These are phyloP conservation scores for Vipera ursinii DNA, from an alignment of 2,797 vertebrate species.

Conservation along the genomic window DNA sequence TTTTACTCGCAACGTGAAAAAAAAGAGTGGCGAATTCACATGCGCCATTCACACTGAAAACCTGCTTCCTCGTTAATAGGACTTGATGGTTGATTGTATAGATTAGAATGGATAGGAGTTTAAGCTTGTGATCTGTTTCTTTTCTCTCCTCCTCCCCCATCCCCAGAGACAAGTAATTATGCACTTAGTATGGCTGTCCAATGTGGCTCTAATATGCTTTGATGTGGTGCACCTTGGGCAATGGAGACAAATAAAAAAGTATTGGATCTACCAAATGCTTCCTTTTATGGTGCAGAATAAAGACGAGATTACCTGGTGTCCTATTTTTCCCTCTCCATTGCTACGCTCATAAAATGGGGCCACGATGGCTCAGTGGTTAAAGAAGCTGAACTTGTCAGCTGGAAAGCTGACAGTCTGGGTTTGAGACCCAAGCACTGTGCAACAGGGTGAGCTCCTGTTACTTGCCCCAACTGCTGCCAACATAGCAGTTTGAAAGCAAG, in stretches of 20 bases:
- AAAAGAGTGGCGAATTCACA: background rate
- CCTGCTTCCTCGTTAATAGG: rapidly evolving
- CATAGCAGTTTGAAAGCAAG: background rate
- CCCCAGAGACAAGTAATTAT: background rate
- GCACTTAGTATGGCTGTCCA: background rate
- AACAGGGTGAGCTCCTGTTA: background rate
- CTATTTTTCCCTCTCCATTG: background rate
- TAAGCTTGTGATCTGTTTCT: background rate
- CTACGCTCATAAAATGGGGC: background rate
- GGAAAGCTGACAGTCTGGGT: background rate
- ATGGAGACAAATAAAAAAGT: background rate
- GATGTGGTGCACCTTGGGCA: background rate
- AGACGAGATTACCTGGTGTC: background rate
- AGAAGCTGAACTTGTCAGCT: background rate
- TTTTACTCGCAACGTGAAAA: background rate
- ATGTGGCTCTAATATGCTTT: background rate
- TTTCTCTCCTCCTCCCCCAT: too few species aligned
- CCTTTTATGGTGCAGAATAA: background rate
- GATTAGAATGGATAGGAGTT: background rate
- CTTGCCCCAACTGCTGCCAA: background rate
- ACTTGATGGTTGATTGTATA: background rate
- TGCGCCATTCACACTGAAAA: background rate
- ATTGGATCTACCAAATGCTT: background rate
- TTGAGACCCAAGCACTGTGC: background rate
- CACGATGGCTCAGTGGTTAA: background rate